A percentile compares a stretch with the other conserved stretches of the same genome.
Evolutionary conservation across 2,888 invertebrate genomes (phyloP).

Genomic region (Smittia sp.): DNA sequence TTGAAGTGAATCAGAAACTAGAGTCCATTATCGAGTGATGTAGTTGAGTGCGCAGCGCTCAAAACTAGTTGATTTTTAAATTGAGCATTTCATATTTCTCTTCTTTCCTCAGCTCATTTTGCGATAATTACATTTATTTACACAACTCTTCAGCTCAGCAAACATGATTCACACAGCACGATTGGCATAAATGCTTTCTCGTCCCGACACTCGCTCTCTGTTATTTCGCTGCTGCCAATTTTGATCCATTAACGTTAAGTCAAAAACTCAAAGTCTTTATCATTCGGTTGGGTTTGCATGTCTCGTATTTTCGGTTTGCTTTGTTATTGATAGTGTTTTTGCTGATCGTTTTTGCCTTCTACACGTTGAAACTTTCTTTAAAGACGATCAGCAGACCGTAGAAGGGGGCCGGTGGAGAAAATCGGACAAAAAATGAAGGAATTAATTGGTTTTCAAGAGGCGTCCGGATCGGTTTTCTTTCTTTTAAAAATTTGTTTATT

Average conservation of each 20-base stretch:
- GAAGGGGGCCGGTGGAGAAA: conserved; percentile 2
- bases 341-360: conserved; percentile 12
- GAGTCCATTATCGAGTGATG: conserved; percentile 25
- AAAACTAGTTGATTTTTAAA: conserved; percentile 14
- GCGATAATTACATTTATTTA: conserved; percentile 37
- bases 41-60: neutral
- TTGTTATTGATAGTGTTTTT: conserved; percentile 38
- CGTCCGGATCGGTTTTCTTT: conserved; percentile 10
- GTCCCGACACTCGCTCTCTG: neutral
- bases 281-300: conserved; percentile 27
- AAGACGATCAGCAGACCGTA: neutral
- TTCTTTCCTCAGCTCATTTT: conserved; percentile 16
- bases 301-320: conserved; percentile 34
- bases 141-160: conserved; percentile 22
- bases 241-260: conserved; percentile 25
- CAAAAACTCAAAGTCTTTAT: conserved; percentile 4
- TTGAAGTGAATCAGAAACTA: conserved; percentile 28
- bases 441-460: conserved; percentile 37
- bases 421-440: conserved; percentile 15
- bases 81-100: conserved; percentile 20
- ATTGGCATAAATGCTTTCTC: conserved; percentile 9
- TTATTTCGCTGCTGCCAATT: conserved; percentile 20
- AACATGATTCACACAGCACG: conserved; percentile 28
- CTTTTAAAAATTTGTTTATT: conserved; percentile 33
- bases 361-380: conserved; percentile 37